Evolutionary conservation across 2,113 vertebrate genomes (phyloP).

Genomic region (Girardinichthys multiradiatus): DNA sequence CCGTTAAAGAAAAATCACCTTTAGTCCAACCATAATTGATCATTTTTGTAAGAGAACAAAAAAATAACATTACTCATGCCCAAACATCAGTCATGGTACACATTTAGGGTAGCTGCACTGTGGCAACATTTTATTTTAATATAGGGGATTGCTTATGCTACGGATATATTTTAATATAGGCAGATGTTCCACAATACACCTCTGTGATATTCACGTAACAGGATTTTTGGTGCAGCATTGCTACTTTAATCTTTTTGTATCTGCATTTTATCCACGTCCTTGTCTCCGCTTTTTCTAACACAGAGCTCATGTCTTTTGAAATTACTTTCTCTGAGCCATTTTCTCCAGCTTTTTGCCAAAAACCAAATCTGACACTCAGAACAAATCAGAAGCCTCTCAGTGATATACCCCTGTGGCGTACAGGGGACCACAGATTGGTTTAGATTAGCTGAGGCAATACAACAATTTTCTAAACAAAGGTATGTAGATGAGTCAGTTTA

Average conservation of each 20-base stretch:
- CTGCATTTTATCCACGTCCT: conserved; percentile 26
- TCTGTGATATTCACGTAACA: background rate
- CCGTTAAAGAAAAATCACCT: background rate
- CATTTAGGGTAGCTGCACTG: too few species aligned
- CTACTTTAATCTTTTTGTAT: conserved; percentile 17
- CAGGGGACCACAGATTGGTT: conserved; percentile 24
- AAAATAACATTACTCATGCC: background rate
- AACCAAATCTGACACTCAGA: conserved; percentile 39
- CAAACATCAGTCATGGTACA: background rate
- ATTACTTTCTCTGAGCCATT: conserved; percentile 29
- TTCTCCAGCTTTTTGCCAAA: conserved; percentile 25
- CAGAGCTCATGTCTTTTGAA: conserved; percentile 37
- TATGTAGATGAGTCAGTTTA: conserved; percentile 27
- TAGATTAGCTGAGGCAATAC: conserved; percentile 38
- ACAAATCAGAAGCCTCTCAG: conserved; percentile 47
- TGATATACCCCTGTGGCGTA: background rate
- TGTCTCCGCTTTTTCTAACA: conserved; percentile 22
- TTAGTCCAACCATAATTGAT: conserved; percentile 10
- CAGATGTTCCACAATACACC: background rate
- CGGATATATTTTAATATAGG: too few species aligned
- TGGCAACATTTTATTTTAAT: too few species aligned
- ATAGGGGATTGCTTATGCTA: too few species aligned
- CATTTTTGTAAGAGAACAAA: background rate
- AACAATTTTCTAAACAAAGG: conserved; percentile 20
- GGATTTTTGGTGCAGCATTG: conserved; percentile 5